Conservation (phyloP, 2,113 vertebrate species). For the Gadus chalcogrammus region DNA sequence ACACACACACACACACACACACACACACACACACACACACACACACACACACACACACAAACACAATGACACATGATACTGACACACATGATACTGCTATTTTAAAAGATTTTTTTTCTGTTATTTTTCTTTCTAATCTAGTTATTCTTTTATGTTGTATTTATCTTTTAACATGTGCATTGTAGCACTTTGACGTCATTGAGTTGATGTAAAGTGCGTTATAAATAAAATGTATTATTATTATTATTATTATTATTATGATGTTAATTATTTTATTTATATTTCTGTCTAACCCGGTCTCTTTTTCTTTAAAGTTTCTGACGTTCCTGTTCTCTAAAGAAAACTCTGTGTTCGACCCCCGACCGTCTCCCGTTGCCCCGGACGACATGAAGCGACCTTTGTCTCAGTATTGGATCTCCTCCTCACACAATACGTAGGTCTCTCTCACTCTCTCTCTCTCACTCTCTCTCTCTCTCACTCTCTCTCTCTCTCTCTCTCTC, state of each 20-base stretch:
- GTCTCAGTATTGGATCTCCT: slow-evolving; percentile 88
- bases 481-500: too few relatives aligned
- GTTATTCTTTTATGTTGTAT: too few relatives aligned
- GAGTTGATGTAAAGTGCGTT: too few relatives aligned
- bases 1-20: too few relatives aligned
- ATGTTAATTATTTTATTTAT: too few relatives aligned
- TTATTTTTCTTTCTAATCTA: too few relatives aligned
- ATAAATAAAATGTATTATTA: too few relatives aligned
- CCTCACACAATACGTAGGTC: slow-evolving; percentile 85
- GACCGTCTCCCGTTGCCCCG: slow-evolving; percentile 57
- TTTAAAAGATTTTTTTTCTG: too few relatives aligned
- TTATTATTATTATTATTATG: neutral
- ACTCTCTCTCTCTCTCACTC: neutral
- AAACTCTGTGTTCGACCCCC: slow-evolving; percentile 76
- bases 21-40: neutral
- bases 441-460: neutral
- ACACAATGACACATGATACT: too few relatives aligned
- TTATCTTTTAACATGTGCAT: too few relatives aligned
- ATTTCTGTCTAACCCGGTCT: neutral
- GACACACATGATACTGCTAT: too few relatives aligned
- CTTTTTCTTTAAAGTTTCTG: slow-evolving; percentile 70
- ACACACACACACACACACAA: neutral
- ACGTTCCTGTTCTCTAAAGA: slow-evolving; percentile 85
- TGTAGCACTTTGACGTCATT: too few relatives aligned
- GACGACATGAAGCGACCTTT: slow-evolving; percentile 84